These are phyloP conservation scores for Coreius guichenoti DNA, from an alignment of 2,797 vertebrate species.

Conservation along the genomic window DNA sequence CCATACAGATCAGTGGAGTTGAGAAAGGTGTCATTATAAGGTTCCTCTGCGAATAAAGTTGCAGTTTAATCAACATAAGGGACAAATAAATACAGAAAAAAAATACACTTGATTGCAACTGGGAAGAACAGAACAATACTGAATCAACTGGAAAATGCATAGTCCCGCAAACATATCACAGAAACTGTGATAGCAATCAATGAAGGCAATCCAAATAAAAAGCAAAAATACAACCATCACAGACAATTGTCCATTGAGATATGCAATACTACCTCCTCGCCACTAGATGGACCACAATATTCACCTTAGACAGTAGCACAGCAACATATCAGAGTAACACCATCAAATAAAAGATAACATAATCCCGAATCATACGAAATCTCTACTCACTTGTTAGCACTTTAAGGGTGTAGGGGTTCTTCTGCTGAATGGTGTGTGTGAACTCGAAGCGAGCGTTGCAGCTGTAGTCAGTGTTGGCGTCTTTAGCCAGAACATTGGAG, in stretches of 20 bases:
- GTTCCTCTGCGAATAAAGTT: conserved; percentile 90
- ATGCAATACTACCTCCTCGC: conserved; percentile 16
- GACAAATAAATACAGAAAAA: neutral
- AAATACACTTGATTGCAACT: neutral
- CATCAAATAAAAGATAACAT: neutral
- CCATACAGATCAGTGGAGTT: conserved; percentile 89
- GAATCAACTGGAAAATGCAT: neutral
- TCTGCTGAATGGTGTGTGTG: conserved; percentile 98
- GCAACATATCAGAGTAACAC: neutral
- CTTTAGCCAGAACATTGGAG: conserved; percentile 90
- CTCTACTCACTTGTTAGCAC: conserved; percentile 90
- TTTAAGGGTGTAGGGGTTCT: conserved; percentile 93
- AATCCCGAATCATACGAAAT: neutral
- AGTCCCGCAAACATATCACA: neutral
- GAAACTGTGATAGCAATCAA: neutral
- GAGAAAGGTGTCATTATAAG: conserved; percentile 89
- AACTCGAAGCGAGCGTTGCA: conserved; percentile 96
- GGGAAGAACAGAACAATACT: neutral
- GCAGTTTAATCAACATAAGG: conserved; percentile 63
- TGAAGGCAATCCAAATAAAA: neutral
- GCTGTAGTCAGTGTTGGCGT: conserved; percentile 91
- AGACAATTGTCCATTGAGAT: neutral
- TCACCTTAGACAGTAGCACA: neutral
- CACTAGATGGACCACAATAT: conserved; percentile 53
- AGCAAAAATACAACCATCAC: neutral